Evolutionary conservation across 2,113 vertebrate genomes (phyloP), one percentile per base, ranked within the genome.

Genomic region (Riparia riparia): DNA sequence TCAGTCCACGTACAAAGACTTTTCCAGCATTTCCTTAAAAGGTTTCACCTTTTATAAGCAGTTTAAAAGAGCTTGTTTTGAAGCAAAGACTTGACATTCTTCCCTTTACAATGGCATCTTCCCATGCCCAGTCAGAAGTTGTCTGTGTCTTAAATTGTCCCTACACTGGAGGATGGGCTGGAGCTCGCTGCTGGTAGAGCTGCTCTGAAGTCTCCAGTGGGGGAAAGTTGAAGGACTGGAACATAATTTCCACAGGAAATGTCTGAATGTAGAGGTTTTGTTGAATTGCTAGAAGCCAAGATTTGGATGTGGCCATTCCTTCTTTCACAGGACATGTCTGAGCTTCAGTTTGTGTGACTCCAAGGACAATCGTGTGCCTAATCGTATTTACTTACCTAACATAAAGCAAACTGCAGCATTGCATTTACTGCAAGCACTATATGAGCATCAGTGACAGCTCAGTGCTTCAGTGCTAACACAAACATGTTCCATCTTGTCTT

Each of bases 101-200:
- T 74, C 60, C 54, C 58, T 50, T 73, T 8, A 19, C 10, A 12
- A 2, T 12, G 17, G 1, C 12, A 6, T n/a, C 61, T 86, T n/a
- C 66, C 31, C 34, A 21, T 1, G 19, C 18, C 12, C 4, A 6
- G 9, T 4, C 10, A 2, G 2, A 60, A 42, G 18, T 6, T 44
- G 21, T 20, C 29, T 24, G 0, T 64, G 19, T 49, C 53, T 61
- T 45, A 60, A 19, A 3, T 8, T 61, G 70, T 50, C 45, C 61
- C 21, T 8, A 0, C 11, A 22, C 57, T 57, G 64, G 34, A 45
- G 24, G 34, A 25, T 19, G 32, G 5, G 37, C 66, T 87, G 12
- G 8, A 14, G 14, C 28, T 79, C 2, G 1, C 21, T 60, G 2
- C 39, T 92, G 12, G 2, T 51, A 26, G 47, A 31, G 37, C 86